Conservation (phyloP, 1,140 invertebrate genomes). For the Megalonaias nervosa region DNA sequence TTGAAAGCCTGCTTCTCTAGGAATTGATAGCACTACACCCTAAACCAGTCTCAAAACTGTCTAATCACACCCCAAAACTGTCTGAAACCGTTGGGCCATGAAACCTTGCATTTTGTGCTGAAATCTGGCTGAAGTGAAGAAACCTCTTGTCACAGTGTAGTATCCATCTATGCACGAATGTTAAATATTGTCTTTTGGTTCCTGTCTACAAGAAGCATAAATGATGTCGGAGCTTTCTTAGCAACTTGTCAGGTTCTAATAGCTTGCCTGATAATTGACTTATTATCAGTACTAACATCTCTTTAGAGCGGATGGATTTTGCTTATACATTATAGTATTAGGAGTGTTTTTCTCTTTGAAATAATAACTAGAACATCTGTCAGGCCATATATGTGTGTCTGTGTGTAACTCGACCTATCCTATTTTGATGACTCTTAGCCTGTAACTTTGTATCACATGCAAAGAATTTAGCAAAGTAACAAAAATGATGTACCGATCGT, state of each 20-base stretch:
- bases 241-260: constrained; percentile 18
- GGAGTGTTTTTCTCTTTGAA: constrained; percentile 1
- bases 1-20: no score
- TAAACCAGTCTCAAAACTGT: no score
- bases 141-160: constrained; percentile 22
- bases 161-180: constrained; percentile 35
- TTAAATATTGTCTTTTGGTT: constrained; percentile 33
- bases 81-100: no score
- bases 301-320: constrained; percentile 22
- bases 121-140: no score
- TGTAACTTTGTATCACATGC: no score
- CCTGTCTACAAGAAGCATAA: constrained; percentile 22
- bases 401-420: neutral
- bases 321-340: neutral
- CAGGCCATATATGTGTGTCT: constrained; percentile 8
- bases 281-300: constrained; percentile 28
- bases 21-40: no score
- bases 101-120: no score
- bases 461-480: no score
- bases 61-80: no score
- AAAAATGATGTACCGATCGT: no score
- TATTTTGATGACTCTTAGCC: no score
- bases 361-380: constrained; percentile 19
- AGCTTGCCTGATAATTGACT: constrained; percentile 30
- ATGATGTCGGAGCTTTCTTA: constrained; percentile 28